Evolutionary conservation across 2,113 vertebrate species (phyloP).

Genomic region (Gila orcuttii): DNA sequence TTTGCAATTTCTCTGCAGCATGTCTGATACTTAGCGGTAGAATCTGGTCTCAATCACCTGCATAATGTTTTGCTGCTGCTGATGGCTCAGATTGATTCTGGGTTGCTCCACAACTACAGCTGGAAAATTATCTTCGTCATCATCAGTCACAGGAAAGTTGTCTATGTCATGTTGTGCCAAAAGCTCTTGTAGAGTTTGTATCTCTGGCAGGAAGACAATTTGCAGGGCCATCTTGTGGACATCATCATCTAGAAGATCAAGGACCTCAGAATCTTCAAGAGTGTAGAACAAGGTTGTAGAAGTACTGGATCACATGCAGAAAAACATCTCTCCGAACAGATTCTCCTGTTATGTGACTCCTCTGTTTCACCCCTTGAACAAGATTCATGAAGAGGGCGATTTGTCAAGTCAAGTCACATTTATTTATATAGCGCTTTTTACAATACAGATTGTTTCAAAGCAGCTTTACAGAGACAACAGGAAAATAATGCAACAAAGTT

Average conservation of each 20-base stretch:
- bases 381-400: constrained; percentile 39
- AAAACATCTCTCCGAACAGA: constrained; percentile 48
- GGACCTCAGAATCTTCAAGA: constrained; percentile 23
- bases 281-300: constrained; percentile 20
- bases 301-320: constrained; percentile 40
- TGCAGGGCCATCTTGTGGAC: neutral
- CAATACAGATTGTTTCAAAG: too few species aligned
- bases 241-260: constrained; percentile 31
- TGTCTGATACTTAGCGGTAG: too few species aligned
- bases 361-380: constrained; percentile 25
- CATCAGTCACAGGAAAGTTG: neutral
- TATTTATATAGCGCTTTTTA: too few species aligned
- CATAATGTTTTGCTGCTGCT: too few species aligned
- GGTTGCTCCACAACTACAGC: too few species aligned
- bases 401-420: too few species aligned
- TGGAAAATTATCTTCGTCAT: neutral
- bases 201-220: neutral
- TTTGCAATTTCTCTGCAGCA: too few species aligned
- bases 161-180: constrained; percentile 13
- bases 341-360: constrained; percentile 42
- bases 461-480: too few species aligned
- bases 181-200: neutral
- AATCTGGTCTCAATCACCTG: too few species aligned
- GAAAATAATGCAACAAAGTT: too few species aligned
- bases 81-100: too few species aligned